Conservation (phyloP, 1,140 invertebrate species). For the Pygmarrhopalites habei region DNA sequence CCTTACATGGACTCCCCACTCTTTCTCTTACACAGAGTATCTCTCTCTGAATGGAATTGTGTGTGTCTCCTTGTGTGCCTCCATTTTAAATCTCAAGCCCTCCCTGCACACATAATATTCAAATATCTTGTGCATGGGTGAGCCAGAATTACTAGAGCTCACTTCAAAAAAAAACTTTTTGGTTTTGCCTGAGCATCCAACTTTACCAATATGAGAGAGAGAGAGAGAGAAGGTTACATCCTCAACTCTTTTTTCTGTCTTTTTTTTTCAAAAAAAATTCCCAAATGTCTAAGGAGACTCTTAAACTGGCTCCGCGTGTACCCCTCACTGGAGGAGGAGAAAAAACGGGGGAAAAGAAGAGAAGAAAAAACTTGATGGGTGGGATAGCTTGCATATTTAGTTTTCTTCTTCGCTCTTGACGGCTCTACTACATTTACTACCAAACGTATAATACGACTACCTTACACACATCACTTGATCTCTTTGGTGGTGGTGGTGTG, state of each 20-base stretch:
- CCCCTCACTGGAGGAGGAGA: too few species aligned
- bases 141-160: constrained; percentile 8
- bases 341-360: not conserved
- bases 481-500: not conserved
- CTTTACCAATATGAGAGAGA: not conserved
- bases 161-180: not conserved
- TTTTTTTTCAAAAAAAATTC: too few species aligned
- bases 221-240: too few species aligned
- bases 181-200: not conserved
- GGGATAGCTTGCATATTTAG: not conserved
- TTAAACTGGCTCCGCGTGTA: not conserved
- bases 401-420: not conserved
- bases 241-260: too few species aligned
- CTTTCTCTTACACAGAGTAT: not conserved
- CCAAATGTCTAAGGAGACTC: not conserved
- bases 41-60: too few species aligned
- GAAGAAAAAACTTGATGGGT: constrained; percentile 1
- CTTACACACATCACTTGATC: too few species aligned
- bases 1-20: constrained; percentile 31
- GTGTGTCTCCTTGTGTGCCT: too few species aligned
- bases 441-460: too few species aligned
- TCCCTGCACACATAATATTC: constrained; percentile 11
- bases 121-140: not conserved
- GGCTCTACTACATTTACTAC: not conserved
- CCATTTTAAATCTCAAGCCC: too few species aligned